These are phyloP conservation scores for Ophion costatus DNA, from an alignment of 2,888 invertebrate species.

Conservation along the genomic window DNA sequence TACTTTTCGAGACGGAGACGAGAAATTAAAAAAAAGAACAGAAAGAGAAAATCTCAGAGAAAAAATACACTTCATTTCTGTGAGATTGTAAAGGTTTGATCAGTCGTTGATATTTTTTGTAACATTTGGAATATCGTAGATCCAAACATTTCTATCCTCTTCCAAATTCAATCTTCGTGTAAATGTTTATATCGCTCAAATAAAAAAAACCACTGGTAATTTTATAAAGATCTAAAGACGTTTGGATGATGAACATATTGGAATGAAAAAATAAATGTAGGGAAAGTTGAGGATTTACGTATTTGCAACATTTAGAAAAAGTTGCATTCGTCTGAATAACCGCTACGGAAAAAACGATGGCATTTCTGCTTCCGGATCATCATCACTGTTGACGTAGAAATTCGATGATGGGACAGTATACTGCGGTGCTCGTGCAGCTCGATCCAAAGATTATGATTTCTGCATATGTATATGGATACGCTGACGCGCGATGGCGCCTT, in stretches of 20 bases:
- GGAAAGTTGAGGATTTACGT: neutral
- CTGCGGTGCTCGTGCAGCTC: neutral
- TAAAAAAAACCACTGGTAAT: neutral
- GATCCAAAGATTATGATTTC: constrained; percentile 29
- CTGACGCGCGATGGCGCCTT: constrained; percentile 62
- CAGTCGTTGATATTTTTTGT: no score
- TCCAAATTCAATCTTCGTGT: neutral
- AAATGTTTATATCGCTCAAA: neutral
- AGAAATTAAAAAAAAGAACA: no score
- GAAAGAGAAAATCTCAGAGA: no score
- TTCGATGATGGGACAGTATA: neutral
- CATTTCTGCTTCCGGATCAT: neutral
- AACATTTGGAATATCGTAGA: no score
- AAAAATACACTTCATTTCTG: no score
- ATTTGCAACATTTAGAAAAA: no score
- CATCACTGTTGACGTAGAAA: neutral
- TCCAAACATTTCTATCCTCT: no score
- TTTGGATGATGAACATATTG: neutral
- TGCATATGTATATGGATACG: constrained; percentile 10
- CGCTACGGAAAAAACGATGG: no score
- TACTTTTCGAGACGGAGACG: no score
- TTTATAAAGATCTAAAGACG: neutral
- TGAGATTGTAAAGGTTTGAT: no score
- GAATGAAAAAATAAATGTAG: neutral
- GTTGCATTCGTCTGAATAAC: no score